These are phyloP conservation scores for Archocentrus centrarchus DNA, from an alignment of 2,113 vertebrate genomes.

Conservation along the genomic window DNA sequence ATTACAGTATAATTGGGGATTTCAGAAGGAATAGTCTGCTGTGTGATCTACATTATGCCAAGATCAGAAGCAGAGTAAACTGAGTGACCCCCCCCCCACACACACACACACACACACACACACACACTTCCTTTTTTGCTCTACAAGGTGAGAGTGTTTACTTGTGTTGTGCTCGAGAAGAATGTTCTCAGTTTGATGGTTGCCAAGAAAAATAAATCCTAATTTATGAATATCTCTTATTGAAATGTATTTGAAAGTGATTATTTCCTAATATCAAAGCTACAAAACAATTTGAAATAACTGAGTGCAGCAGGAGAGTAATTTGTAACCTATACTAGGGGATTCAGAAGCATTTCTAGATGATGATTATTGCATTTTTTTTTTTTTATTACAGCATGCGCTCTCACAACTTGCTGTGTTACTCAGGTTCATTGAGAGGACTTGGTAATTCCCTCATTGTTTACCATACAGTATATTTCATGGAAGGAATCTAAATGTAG, in stretches of 20 bases:
- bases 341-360: slow-evolving; percentile 48
- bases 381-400: slow-evolving; percentile 26
- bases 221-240: slow-evolving; percentile 60
- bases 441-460: not conserved
- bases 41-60: slow-evolving; percentile 38
- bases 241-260: slow-evolving; percentile 55
- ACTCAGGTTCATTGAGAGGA: slow-evolving; percentile 36
- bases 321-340: slow-evolving; percentile 30
- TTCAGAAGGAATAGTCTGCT: slow-evolving; percentile 40
- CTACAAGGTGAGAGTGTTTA: slow-evolving; percentile 42
- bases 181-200: slow-evolving; percentile 65
- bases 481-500: no score
- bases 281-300: slow-evolving; percentile 66
- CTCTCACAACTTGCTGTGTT: not conserved
- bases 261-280: slow-evolving; percentile 50
- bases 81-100: no score
- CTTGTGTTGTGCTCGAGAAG: slow-evolving; percentile 59
- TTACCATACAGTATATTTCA: no score
- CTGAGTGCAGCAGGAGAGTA: slow-evolving; percentile 51
- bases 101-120: not conserved
- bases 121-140: not conserved
- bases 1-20: slow-evolving; percentile 60
- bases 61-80: slow-evolving; percentile 23
- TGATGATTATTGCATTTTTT: not conserved
- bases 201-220: slow-evolving; percentile 65